A percentile compares a stretch with the other conserved stretches of the same genome.
These are phyloP conservation scores for Tachystola acroxantha DNA, from an alignment of 2,888 invertebrate genomes.

Conservation along the genomic window DNA sequence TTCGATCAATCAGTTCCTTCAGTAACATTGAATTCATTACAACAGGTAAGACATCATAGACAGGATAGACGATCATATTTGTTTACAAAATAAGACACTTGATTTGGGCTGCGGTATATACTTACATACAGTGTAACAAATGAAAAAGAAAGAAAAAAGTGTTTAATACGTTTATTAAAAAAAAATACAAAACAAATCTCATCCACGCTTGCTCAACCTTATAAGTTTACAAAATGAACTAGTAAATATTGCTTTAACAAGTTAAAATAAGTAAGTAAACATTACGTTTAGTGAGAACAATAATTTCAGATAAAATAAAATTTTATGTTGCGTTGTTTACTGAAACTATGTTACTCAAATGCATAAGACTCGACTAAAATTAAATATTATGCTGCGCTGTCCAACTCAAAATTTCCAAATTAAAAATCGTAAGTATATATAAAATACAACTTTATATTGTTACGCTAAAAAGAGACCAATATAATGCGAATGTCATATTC, in stretches of 20 bases:
- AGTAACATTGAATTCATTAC: no score
- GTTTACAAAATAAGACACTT: no score
- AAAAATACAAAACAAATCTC: constrained; percentile 61
- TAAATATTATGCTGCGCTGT: constrained; percentile 30
- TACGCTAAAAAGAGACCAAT: constrained; percentile 44
- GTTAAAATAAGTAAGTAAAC: no score
- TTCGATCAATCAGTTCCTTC: no score
- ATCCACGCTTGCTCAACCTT: constrained; percentile 59
- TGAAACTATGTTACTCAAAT: no score
- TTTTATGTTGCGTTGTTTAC: no score
- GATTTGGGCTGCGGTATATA: no score
- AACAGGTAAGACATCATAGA: no score
- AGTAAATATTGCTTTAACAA: constrained; percentile 57
- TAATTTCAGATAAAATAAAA: neutral
- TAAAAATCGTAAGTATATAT: constrained; percentile 51
- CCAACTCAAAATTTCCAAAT: constrained; percentile 52
- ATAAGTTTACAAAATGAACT: constrained; percentile 56
- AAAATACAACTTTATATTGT: constrained; percentile 49
- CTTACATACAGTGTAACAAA: neutral
- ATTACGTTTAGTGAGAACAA: constrained; percentile 15
- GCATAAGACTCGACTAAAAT: no score
- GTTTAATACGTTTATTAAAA: constrained; percentile 74
- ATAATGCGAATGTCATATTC: constrained; percentile 24
- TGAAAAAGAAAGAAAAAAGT: constrained; percentile 40
- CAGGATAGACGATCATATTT: no score